These are phyloP conservation scores for Xiphophorus couchianus DNA, from an alignment of 2,113 vertebrate species.

Conservation along the genomic window DNA sequence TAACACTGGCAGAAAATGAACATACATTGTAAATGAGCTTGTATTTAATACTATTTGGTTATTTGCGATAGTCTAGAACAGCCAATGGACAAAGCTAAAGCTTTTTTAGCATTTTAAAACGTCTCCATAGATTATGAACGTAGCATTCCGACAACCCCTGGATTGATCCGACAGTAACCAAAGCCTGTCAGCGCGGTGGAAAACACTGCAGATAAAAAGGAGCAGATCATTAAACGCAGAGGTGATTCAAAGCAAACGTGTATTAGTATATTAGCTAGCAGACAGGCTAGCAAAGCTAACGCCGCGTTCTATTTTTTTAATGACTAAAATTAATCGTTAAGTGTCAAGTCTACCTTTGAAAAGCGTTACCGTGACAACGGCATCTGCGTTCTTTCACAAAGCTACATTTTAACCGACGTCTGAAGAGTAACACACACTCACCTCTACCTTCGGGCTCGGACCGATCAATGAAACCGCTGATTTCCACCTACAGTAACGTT, in stretches of 20 bases:
- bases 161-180: not conserved
- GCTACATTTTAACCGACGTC: not conserved
- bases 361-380: not conserved
- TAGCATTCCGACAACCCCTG: not conserved
- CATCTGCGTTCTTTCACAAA: not conserved
- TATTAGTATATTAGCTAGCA: not conserved
- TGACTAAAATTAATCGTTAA: slow-evolving; percentile 4
- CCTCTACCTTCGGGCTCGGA: not conserved
- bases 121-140: not conserved
- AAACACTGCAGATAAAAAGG: not conserved
- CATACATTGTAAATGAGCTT: too few relatives aligned
- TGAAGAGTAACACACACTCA: slow-evolving; percentile 14
- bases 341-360: not conserved
- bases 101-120: not conserved
- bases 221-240: not conserved
- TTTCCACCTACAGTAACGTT: slow-evolving; percentile 2
- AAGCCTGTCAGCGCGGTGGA: not conserved
- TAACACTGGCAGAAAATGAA: too few relatives aligned
- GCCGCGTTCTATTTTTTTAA: not conserved
- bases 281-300: slow-evolving; percentile 7
- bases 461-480: not conserved
- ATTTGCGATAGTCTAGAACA: not conserved
- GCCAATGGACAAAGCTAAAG: not conserved
- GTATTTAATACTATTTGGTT: too few relatives aligned
- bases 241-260: not conserved